Conservation (phyloP, 2,888 invertebrate species). For the Omphaloscelis lunosa region DNA sequence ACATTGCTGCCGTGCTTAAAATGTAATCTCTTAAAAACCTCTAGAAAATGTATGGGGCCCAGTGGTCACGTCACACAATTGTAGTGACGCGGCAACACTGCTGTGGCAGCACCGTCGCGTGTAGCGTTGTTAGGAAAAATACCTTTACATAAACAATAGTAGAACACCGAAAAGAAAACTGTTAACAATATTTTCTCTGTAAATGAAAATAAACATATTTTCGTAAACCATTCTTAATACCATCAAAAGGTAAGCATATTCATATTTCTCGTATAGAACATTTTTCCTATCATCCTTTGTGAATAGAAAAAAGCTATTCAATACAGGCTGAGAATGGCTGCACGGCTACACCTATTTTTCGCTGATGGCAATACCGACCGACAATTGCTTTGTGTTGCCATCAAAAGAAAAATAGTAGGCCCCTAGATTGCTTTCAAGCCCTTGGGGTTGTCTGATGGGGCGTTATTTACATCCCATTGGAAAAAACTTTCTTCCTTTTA, state of each 20-base stretch:
- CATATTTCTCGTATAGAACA: conserved; percentile 50
- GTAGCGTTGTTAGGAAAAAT: too few species aligned
- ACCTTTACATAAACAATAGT: background rate
- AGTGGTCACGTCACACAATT: too few species aligned
- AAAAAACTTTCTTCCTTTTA: conserved; percentile 76
- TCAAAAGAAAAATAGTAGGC: conserved; percentile 83
- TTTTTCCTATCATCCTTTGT: conserved; percentile 65
- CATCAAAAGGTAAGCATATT: conserved; percentile 33
- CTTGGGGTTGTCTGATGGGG: conserved; percentile 82
- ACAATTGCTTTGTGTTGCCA: conserved; percentile 85
- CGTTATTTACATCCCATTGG: conserved; percentile 83
- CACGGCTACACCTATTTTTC: conserved; percentile 78
- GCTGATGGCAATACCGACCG: conserved; percentile 81
- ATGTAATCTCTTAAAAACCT: too few species aligned
- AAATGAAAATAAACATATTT: background rate
- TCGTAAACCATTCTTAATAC: conserved; percentile 13
- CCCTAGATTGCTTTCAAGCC: conserved; percentile 84
- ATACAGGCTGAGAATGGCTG: conserved; percentile 72
- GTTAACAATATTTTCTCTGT: background rate
- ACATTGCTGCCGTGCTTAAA: too few species aligned
- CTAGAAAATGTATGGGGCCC: too few species aligned
- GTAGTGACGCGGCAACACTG: too few species aligned
- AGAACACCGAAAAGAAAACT: background rate
- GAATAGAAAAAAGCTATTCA: conserved; percentile 74
- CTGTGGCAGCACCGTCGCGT: too few species aligned